Evolutionary conservation across 2,113 vertebrate genomes (phyloP).

Genomic region (Progne subis): DNA sequence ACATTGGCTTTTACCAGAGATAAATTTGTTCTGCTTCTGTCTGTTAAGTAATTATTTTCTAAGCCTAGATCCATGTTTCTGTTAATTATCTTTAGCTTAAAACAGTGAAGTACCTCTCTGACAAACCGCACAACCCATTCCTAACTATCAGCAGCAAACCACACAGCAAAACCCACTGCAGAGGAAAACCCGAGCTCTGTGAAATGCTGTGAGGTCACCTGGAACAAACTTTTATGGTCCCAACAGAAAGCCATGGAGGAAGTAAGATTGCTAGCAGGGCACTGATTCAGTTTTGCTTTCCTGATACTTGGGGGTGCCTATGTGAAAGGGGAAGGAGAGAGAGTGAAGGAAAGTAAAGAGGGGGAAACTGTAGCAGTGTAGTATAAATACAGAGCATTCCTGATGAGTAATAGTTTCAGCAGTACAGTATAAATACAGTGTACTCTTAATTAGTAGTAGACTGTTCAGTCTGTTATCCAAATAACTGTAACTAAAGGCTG

Average conservation of each 20-base stretch:
- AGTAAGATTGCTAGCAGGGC: neutral
- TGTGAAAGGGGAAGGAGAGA: neutral
- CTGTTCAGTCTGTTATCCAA: neutral
- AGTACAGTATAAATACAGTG: neutral
- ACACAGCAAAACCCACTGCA: neutral
- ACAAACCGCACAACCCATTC: neutral
- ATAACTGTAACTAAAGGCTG: neutral
- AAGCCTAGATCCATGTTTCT: neutral
- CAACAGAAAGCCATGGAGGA: neutral
- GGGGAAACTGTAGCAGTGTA: neutral
- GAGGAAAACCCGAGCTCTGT: neutral
- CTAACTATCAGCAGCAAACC: neutral
- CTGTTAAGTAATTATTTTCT: neutral
- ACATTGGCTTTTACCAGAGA: neutral
- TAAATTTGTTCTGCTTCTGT: neutral
- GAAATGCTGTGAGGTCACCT: neutral
- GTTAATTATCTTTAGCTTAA: neutral
- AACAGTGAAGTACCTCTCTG: neutral
- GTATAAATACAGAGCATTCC: neutral
- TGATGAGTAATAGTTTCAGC: neutral
- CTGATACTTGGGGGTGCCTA: neutral
- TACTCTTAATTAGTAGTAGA: neutral
- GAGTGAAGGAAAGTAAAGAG: neutral
- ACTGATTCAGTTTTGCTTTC: neutral
- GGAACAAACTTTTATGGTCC: neutral